Evolutionary conservation across 2,888 invertebrate genomes (phyloP), one percentile per base, ranked within the genome.

Genomic region (Romanomermis culicivorax): DNA sequence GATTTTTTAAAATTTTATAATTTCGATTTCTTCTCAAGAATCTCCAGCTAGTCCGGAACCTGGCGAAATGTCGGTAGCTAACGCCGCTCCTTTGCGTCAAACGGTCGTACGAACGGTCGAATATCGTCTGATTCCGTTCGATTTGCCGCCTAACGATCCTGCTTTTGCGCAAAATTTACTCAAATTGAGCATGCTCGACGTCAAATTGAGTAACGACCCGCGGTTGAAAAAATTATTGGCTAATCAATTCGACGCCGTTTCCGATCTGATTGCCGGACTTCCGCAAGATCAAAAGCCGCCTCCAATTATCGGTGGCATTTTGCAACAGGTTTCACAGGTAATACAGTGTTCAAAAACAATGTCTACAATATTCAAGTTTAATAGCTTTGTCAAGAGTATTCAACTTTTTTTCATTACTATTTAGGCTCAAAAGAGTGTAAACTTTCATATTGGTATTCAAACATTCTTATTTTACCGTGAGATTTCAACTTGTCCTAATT

Each of bases 41-140:
- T 56, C 56, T 4, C 56, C 56, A 29, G 56, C 56, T 11, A 53
- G 53, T 42, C 56, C 56, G 20, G 54, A 55, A 23, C 56, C 53
- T 2, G 2, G n/a, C 25, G 2, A 11, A 17, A 25, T 3, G 4
- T 7, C 4, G 7, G 24, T 7, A n/a, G 52, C 4, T 3, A 23
- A n/a, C 36, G 3, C 51, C 2, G 4, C 4, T 7, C 51, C 51
- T 30, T 7, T 50, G 17, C 36, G 36, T 50, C 50, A 50, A 27
- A 50, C n/a, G 7, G 27, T 49, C 4, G 29, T 51, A 30, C 42
- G 36, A 24, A 42, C 42, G 23, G 20, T 42, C 25, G 23, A 25
- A 2, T 56, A 51, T 42, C 56, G 52, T 1, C 26, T 56, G 36
- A 29, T 51, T 2, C 29, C 49, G 14, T 20, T 54, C n/a, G 56